These are phyloP conservation scores for Mungos mungo DNA, from an alignment of 2,113 vertebrate species.

Conservation along the genomic window DNA sequence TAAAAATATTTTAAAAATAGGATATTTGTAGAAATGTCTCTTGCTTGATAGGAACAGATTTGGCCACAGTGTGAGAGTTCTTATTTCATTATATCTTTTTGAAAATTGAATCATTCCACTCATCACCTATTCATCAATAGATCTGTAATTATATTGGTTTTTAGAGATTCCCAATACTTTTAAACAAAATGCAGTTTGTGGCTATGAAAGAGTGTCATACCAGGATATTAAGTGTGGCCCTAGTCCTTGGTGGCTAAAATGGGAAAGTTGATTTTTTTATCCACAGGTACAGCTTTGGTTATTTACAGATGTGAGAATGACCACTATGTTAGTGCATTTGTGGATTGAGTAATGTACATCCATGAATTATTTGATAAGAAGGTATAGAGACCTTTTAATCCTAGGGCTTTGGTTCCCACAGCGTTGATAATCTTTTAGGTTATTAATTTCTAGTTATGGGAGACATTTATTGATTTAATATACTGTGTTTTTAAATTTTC, in stretches of 20 bases:
- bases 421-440: neutral
- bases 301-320: neutral
- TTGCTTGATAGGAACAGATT: neutral
- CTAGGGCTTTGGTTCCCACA: neutral
- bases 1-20: neutral
- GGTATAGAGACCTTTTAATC: neutral
- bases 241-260: neutral
- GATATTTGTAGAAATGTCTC: neutral
- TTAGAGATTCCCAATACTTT: neutral
- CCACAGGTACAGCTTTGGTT: neutral
- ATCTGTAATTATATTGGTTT: neutral
- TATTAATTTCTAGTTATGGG: slow-evolving; percentile 25
- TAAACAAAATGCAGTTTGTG: neutral
- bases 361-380: neutral
- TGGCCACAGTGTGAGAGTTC: neutral
- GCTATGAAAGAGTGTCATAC: neutral
- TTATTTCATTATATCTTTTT: neutral
- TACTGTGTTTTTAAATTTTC: slow-evolving; percentile 57
- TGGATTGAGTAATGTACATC: neutral
- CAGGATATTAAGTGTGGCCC: neutral
- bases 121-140: neutral
- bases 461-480: slow-evolving; percentile 27
- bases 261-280: neutral
- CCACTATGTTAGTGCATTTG: neutral
- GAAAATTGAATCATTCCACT: neutral